Evolutionary conservation across 2,113 vertebrate species (phyloP).

Genomic region (Tychaedon coryphoeus): DNA sequence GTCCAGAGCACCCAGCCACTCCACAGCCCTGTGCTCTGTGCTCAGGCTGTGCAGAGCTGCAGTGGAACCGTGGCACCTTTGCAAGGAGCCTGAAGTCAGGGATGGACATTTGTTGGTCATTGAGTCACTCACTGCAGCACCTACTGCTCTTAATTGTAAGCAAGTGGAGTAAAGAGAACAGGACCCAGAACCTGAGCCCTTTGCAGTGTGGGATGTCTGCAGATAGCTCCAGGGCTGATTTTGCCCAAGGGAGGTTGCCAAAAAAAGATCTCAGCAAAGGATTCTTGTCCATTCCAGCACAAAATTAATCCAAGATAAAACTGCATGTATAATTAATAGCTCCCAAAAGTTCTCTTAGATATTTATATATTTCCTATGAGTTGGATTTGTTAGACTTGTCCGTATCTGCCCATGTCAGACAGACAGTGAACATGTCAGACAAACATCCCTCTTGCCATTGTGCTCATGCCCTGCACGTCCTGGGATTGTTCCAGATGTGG

Average conservation of each 20-base stretch:
- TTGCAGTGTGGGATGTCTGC: background rate
- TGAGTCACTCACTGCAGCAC: background rate
- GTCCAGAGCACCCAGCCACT: background rate
- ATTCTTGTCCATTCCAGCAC: background rate
- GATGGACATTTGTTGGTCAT: background rate
- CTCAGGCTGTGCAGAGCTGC: background rate
- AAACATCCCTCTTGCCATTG: rapidly evolving
- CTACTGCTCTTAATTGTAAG: background rate
- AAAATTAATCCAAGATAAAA: background rate
- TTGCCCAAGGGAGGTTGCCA: background rate
- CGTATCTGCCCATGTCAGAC: background rate
- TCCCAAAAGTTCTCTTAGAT: background rate
- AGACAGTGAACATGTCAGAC: background rate
- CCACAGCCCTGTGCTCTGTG: background rate
- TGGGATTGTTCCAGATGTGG: background rate
- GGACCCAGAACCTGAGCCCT: background rate
- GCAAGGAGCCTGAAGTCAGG: background rate
- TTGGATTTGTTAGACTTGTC: background rate
- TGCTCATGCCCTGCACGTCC: background rate
- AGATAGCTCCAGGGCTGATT: background rate
- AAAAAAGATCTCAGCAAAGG: background rate
- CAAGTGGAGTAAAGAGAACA: background rate
- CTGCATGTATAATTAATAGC: background rate
- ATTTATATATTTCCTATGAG: background rate
- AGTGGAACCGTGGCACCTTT: background rate